phyloP scores from a whole-genome alignment of 2,797 vertebrate genomes.

The Tenualosa ilisha region DNA sequence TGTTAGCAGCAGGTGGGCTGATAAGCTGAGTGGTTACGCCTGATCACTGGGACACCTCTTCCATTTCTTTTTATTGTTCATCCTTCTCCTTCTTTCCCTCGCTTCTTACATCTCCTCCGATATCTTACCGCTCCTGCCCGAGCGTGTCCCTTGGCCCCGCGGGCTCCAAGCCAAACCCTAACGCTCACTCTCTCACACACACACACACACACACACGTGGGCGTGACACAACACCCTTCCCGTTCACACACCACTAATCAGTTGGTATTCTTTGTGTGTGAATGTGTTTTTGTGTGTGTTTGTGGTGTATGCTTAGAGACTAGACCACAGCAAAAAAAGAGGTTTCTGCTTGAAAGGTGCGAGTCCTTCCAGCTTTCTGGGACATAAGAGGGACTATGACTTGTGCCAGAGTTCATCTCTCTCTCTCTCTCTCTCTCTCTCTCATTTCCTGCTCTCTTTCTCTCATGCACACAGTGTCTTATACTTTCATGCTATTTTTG shows the following conservation, averaged over 20 bases:
- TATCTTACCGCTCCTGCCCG: constrained; percentile 41
- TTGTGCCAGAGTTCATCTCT: background rate
- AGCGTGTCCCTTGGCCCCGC: constrained; percentile 49
- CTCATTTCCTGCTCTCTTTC: background rate
- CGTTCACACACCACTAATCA: background rate
- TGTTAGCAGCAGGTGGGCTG: constrained; percentile 46
- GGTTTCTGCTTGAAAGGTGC: background rate
- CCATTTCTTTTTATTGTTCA: too few relatives aligned
- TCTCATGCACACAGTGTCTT: background rate
- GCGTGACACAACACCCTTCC: background rate
- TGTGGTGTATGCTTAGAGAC: background rate
- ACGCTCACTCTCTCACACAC: background rate
- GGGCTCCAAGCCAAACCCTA: background rate
- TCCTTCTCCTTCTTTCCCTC: background rate
- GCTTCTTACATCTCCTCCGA: background rate
- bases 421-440: background rate
- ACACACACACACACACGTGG: background rate
- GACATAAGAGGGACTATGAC: background rate
- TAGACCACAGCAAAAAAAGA: background rate
- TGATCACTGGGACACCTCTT: background rate
- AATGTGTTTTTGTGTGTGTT: background rate
- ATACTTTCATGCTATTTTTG: background rate
- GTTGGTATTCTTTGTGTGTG: background rate
- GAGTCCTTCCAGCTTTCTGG: background rate
- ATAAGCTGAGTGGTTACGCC: background rate